These are phyloP conservation scores for Ips nitidus DNA, from an alignment of 1,140 invertebrate genomes.

Conservation along the genomic window DNA sequence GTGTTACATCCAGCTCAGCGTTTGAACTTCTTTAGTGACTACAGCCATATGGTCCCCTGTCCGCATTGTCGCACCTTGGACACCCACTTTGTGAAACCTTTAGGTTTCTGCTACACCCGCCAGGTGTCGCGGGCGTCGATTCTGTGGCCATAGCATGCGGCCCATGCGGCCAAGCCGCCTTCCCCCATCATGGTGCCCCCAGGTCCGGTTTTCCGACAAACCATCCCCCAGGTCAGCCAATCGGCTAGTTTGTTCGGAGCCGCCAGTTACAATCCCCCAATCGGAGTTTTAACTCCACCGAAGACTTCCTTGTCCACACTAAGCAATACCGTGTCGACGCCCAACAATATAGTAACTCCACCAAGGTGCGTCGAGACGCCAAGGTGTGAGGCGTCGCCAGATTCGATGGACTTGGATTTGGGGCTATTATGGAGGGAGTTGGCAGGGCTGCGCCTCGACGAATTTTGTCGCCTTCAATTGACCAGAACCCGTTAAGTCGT, in stretches of 20 bases:
- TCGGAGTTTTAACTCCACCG: slow-evolving; percentile 17
- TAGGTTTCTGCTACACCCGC: slow-evolving; percentile 77
- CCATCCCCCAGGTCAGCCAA: slow-evolving; percentile 14
- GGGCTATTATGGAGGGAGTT: slow-evolving; percentile 52
- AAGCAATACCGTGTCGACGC: neutral
- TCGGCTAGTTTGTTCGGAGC: slow-evolving; percentile 21
- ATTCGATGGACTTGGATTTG: slow-evolving; percentile 47
- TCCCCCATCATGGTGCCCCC: slow-evolving; percentile 38
- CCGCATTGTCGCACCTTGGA: slow-evolving; percentile 87
- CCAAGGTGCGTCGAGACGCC: slow-evolving; percentile 33
- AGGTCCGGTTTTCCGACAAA: slow-evolving; percentile 7
- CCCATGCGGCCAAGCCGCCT: slow-evolving; percentile 59
- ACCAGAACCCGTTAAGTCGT: slow-evolving; percentile 48
- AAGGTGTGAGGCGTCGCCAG: slow-evolving; percentile 37
- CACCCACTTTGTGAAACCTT: slow-evolving; percentile 91
- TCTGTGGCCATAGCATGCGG: slow-evolving; percentile 80
- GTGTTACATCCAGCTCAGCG: slow-evolving; percentile 84
- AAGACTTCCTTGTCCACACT: slow-evolving; percentile 1
- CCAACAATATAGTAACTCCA: neutral
- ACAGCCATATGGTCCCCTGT: slow-evolving; percentile 88
- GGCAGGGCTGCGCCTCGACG: slow-evolving; percentile 51
- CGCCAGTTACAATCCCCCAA: slow-evolving; percentile 17
- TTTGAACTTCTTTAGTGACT: slow-evolving; percentile 92
- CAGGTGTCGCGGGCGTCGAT: slow-evolving; percentile 65
- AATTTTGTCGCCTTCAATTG: slow-evolving; percentile 51